phyloP scores from a whole-genome alignment of 2,113 vertebrate species.

The Solea senegalensis region DNA sequence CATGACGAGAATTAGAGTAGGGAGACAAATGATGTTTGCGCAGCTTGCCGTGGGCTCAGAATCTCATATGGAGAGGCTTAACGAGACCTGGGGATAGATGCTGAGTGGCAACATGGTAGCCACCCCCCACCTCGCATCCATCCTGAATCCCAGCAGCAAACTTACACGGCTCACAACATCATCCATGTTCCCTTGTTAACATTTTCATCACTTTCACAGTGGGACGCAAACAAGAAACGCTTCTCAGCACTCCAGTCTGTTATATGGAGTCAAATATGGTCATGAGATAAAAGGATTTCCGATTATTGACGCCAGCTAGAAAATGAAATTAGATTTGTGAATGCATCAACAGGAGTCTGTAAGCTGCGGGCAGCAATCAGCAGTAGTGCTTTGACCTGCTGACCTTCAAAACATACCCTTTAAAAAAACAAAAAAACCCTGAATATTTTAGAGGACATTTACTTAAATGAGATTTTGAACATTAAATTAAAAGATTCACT shows the following conservation, averaged over 20 bases:
- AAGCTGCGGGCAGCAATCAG: conserved; percentile 27
- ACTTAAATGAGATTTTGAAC: conserved; percentile 14
- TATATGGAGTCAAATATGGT: conserved; percentile 34
- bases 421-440: not conserved
- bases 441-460: not conserved
- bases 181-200: conserved; percentile 42
- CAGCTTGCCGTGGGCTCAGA: conserved; percentile 68
- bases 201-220: conserved; percentile 70
- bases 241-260: conserved; percentile 37
- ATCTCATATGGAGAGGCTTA: conserved; percentile 65
- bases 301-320: conserved; percentile 31
- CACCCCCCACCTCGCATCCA: conserved; percentile 18
- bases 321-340: conserved; percentile 43
- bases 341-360: conserved; percentile 27
- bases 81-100: conserved; percentile 55
- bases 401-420: conserved; percentile 38
- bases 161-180: conserved; percentile 35
- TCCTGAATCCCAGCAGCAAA: conserved; percentile 53
- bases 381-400: conserved; percentile 27
- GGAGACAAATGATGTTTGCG: conserved; percentile 74
- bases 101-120: conserved; percentile 56
- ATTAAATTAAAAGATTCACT: conserved; percentile 16
- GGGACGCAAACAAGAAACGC: conserved; percentile 35
- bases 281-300: conserved; percentile 51
- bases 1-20: conserved; percentile 65